A percentile compares a stretch with the other conserved stretches of the same genome.
Evolutionary conservation across 2,888 invertebrate species (phyloP).

Genomic region (Geophilus truncorum): DNA sequence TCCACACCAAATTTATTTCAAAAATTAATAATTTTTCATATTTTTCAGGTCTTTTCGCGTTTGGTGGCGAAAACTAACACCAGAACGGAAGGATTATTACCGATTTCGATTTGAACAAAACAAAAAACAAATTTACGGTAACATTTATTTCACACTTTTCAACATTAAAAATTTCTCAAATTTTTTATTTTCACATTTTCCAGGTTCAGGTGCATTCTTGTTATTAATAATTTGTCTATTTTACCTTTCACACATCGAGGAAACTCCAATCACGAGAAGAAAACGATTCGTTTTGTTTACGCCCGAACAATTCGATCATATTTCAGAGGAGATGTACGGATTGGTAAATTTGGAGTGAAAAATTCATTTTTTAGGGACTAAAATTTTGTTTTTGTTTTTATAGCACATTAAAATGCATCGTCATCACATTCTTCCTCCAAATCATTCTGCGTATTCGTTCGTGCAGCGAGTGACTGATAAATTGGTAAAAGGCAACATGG

Average conservation of each 20-base stretch:
- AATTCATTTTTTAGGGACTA: neutral
- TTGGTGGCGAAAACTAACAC: slow-evolving; percentile 51
- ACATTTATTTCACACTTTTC: neutral
- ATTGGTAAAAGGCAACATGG: slow-evolving; percentile 52
- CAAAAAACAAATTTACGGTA: slow-evolving; percentile 32
- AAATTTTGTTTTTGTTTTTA: neutral
- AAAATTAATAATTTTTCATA: too few relatives aligned
- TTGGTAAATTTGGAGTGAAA: neutral
- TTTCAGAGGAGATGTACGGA: slow-evolving; percentile 6
- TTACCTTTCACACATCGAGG: slow-evolving; percentile 51
- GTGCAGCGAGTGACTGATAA: slow-evolving; percentile 49
- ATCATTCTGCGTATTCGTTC: slow-evolving; percentile 47
- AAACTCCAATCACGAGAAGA: slow-evolving; percentile 54
- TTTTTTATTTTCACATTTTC: neutral
- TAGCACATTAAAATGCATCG: neutral
- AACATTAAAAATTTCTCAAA: too few relatives aligned
- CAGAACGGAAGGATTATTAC: slow-evolving; percentile 44
- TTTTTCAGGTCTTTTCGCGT: slow-evolving; percentile 45
- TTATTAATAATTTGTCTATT: slow-evolving; percentile 35
- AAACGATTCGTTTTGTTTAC: slow-evolving; percentile 54
- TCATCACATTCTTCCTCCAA: slow-evolving; percentile 41
- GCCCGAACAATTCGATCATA: slow-evolving; percentile 45
- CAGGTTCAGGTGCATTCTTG: neutral
- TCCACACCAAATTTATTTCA: too few relatives aligned
- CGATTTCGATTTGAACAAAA: slow-evolving; percentile 35